A percentile compares a stretch with the other conserved stretches of the same genome.
Evolutionary conservation across 2,888 invertebrate genomes (phyloP).

Genomic region (Belgica antarctica): DNA sequence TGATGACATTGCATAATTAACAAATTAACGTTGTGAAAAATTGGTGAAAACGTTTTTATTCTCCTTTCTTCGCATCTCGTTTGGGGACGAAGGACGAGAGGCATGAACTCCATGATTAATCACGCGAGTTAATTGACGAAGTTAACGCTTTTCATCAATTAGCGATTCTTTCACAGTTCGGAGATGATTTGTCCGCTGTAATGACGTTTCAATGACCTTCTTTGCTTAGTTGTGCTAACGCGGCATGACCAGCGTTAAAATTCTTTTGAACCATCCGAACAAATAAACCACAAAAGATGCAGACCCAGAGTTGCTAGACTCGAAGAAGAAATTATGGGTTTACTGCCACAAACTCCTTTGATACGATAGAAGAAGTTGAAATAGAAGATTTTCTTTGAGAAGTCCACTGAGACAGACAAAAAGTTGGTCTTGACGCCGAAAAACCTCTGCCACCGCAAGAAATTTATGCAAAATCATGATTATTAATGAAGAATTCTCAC

Average conservation of each 20-base stretch:
- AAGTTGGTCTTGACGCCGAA: not conserved
- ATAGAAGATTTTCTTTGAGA: not conserved
- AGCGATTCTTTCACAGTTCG: not conserved
- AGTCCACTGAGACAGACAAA: too few species aligned
- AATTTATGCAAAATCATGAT: constrained; percentile 17
- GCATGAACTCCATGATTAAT: not conserved
- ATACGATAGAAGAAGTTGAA: too few species aligned
- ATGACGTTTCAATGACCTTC: not conserved
- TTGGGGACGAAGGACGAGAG: not conserved
- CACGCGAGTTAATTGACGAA: not conserved
- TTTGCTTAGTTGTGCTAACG: not conserved
- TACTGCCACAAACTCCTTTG: too few species aligned
- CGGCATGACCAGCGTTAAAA: not conserved
- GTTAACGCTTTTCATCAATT: not conserved
- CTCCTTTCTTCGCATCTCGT: not conserved
- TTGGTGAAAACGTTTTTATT: not conserved
- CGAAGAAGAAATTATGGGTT: too few species aligned
- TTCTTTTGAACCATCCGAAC: too few species aligned
- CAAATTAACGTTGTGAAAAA: constrained; percentile 20
- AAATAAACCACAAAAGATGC: too few species aligned
- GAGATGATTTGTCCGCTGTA: too few species aligned
- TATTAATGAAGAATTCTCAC: constrained; percentile 15
- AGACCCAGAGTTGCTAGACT: too few species aligned
- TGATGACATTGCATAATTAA: constrained; percentile 34
- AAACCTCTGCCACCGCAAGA: not conserved